Evolutionary conservation across 2,797 vertebrate species (phyloP), one percentile per base, ranked within the genome.

Genomic region (Pipistrellus pipistrellus): DNA sequence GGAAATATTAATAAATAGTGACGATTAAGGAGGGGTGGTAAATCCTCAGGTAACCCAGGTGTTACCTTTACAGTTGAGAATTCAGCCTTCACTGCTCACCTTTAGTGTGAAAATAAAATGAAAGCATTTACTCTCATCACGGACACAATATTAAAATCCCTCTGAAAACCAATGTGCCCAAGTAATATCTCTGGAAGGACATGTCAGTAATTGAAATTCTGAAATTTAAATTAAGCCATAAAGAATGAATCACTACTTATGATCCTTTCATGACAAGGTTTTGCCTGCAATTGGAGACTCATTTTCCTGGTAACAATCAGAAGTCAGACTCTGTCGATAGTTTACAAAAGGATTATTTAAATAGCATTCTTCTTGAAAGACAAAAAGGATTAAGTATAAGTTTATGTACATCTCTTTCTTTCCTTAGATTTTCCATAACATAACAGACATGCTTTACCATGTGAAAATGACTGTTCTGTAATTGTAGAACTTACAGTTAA

Each of bases 151-250:
- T 51, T 62, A 87, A 72, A 41, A 53, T 82, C 30, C 44, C 35
- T 95, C 76, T 94, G 62, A 95, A 90, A 80, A 69, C 23, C 66
- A 90, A 59, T 77, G 18, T 68, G 17, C 71, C 30, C 35, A 88
- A 62, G 57, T 80, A 86, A 71, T 75, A 77, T 30, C 59, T 93
- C 25, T 80, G 41, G 66, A 95, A 94, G 8, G 27, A 8, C 38
- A 62, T 73, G 48, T 64, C 44, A 80, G 51, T 90, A 84, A 89
- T 38, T 93, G 84, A 95, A 94, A 95, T 93, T 95, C 93, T 95
- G 5, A 78, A 85, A 96, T 92, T 73, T 96, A 89, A 91, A 76
- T 25, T 44, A 80, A 95, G 32, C 2, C 12, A 71, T 38, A 84
- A 88, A 57, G 83, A 85, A 87, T 86, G 59, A 93, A 32, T 91